phyloP scores from a whole-genome alignment of 2,113 vertebrate genomes.

The Aptenodytes patagonicus region DNA sequence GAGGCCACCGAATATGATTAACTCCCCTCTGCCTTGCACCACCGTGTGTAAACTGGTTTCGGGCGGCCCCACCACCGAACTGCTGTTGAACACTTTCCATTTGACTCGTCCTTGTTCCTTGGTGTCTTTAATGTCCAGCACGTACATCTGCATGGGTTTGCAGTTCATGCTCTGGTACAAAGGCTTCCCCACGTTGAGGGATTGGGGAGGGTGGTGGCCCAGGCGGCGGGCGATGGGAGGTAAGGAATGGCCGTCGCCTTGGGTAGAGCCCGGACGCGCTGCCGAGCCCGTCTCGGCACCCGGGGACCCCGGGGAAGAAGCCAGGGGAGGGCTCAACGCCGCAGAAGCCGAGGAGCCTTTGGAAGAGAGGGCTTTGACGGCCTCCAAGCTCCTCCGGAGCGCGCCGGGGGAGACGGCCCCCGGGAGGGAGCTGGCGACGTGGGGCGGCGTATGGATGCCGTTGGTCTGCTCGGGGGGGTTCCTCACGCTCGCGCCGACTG shows the following conservation, averaged over 20 bases:
- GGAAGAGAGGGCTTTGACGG: constrained; percentile 83
- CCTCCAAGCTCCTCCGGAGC: constrained; percentile 88
- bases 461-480: constrained; percentile 85
- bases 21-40: constrained; percentile 93
- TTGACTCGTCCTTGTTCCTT: constrained; percentile 83
- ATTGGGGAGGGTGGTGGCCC: constrained; percentile 95
- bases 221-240: constrained; percentile 93
- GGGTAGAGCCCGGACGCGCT: constrained; percentile 51
- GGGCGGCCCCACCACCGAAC: constrained; percentile 89
- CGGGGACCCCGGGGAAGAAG: constrained; percentile 69
- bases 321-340: constrained; percentile 71
- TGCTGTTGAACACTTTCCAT: constrained; percentile 90
- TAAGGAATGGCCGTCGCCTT: constrained; percentile 86
- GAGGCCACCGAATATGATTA: constrained; percentile 96
- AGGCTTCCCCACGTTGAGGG: constrained; percentile 96
- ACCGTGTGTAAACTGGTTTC: constrained; percentile 98
- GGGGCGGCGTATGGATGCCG: constrained; percentile 85
- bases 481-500: neutral
- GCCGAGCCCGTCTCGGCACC: constrained; percentile 58
- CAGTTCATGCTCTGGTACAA: constrained; percentile 98
- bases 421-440: constrained; percentile 70
- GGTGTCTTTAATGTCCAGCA: constrained; percentile 89
- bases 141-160: constrained; percentile 99
- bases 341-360: constrained; percentile 63
- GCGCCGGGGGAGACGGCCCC: constrained; percentile 90